phyloP scores from a whole-genome alignment of 2,113 vertebrate species.

The Nannobrachium achirus region DNA sequence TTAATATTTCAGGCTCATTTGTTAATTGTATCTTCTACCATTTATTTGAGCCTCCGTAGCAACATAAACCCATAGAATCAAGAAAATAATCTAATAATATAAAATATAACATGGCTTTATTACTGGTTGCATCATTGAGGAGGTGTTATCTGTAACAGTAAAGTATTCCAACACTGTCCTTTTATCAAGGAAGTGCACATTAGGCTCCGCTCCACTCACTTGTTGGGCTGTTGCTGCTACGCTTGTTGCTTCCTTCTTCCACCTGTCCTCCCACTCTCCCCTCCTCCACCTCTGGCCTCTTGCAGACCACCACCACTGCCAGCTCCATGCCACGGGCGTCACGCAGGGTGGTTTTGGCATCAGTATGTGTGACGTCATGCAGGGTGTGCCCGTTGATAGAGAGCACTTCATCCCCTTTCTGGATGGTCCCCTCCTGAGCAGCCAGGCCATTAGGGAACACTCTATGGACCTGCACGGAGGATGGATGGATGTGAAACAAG shows the following conservation, averaged over 20 bases:
- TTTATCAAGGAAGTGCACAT: neutral
- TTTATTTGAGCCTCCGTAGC: no score
- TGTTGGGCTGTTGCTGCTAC: conserved; percentile 18
- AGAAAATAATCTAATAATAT: no score
- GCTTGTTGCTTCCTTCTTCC: conserved; percentile 23
- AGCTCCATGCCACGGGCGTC: conserved; percentile 85
- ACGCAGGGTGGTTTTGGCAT: conserved; percentile 85
- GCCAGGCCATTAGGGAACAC: conserved; percentile 90
- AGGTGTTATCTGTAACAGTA: neutral
- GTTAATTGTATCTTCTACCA: no score
- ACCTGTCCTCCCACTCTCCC: conserved; percentile 34
- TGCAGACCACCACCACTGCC: conserved; percentile 89
- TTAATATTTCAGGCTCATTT: no score
- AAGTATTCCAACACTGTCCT: neutral
- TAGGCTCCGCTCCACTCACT: conserved; percentile 45
- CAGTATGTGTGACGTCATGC: conserved; percentile 82
- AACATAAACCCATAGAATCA: no score
- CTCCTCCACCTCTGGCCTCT: conserved; percentile 59
- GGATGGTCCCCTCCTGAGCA: conserved; percentile 91
- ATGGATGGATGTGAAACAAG: no score
- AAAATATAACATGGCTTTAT: no score
- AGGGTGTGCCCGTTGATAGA: conserved; percentile 95
- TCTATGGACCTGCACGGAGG: conserved; percentile 85
- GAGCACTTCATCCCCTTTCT: conserved; percentile 91
- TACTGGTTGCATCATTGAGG: no score